Conservation (phyloP, 2,888 invertebrate species). For the Ischnus inquisitorius region DNA sequence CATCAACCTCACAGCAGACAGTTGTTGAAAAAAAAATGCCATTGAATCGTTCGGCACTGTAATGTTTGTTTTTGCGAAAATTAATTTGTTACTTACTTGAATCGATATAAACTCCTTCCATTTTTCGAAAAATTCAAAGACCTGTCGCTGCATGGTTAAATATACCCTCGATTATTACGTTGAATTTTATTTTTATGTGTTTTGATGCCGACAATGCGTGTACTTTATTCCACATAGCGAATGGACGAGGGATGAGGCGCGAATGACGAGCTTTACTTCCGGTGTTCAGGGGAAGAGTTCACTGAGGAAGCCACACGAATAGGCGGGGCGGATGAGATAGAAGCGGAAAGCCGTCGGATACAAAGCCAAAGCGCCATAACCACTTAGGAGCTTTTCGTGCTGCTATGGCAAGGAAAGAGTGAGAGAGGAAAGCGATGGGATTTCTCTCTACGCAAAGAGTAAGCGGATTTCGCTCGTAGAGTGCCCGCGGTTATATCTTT, state of each 20-base stretch:
- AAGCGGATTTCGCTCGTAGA: constrained; percentile 83
- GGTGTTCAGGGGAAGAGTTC: constrained; percentile 67
- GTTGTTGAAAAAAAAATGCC: neutral
- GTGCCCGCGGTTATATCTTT: constrained; percentile 84
- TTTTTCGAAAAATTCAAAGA: no score
- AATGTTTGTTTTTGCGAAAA: neutral
- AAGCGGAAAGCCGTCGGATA: constrained; percentile 75
- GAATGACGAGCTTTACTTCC: constrained; percentile 75
- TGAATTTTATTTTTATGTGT: constrained; percentile 4
- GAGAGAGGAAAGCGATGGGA: constrained; percentile 75
- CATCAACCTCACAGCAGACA: no score
- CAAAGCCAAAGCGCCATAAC: constrained; percentile 84
- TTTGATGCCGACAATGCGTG: constrained; percentile 13
- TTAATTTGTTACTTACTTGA: neutral
- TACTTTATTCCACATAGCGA: constrained; percentile 58
- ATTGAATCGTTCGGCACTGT: neutral
- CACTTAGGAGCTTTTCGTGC: constrained; percentile 82
- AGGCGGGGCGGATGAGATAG: constrained; percentile 41
- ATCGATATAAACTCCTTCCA: no score
- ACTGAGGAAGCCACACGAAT: neutral
- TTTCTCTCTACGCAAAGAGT: constrained; percentile 78
- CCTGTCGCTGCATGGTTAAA: neutral
- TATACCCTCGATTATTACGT: constrained; percentile 1
- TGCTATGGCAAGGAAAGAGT: constrained; percentile 63
- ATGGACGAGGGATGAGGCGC: constrained; percentile 54